Percentiles rank a stretch among this genome's conserved stretches.
Conservation (phyloP, 2,113 vertebrate genomes). For the Colinus virginianus region DNA sequence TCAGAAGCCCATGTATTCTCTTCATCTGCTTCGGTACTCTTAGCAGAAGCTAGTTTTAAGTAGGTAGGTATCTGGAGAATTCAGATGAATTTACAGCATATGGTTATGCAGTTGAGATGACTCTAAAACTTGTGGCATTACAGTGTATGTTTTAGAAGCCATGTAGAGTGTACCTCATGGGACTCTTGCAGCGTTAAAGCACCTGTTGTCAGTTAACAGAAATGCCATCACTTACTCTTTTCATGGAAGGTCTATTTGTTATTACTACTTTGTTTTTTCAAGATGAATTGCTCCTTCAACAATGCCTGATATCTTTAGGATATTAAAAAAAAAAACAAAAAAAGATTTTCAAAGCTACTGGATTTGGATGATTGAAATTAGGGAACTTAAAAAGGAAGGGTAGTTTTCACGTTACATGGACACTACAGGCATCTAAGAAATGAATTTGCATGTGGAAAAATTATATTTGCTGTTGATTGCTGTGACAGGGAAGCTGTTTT, state of each 20-base stretch:
- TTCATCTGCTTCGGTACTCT: neutral
- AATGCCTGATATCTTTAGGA: neutral
- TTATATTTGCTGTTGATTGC: neutral
- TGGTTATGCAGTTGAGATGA: neutral
- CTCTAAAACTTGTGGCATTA: neutral
- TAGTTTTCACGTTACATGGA: neutral
- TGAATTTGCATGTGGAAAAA: neutral
- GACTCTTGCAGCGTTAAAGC: neutral
- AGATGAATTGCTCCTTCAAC: neutral
- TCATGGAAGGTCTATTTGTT: neutral
- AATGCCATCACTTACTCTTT: neutral
- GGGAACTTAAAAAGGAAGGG: neutral
- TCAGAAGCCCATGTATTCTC: neutral
- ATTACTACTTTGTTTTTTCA: neutral
- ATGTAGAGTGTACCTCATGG: neutral
- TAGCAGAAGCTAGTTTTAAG: neutral
- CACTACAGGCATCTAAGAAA: neutral
- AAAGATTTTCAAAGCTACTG: neutral
- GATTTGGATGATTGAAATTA: neutral
- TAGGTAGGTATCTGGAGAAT: neutral
- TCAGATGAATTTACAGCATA: neutral
- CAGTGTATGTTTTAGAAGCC: neutral
- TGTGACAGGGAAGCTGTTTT: neutral
- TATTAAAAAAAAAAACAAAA: neutral
- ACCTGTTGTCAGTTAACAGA: neutral